Percentiles rank a stretch among this genome's conserved stretches.
These are phyloP conservation scores for Phrynocephalus guinanensis DNA, from an alignment of 2,797 vertebrate species.

Conservation along the genomic window DNA sequence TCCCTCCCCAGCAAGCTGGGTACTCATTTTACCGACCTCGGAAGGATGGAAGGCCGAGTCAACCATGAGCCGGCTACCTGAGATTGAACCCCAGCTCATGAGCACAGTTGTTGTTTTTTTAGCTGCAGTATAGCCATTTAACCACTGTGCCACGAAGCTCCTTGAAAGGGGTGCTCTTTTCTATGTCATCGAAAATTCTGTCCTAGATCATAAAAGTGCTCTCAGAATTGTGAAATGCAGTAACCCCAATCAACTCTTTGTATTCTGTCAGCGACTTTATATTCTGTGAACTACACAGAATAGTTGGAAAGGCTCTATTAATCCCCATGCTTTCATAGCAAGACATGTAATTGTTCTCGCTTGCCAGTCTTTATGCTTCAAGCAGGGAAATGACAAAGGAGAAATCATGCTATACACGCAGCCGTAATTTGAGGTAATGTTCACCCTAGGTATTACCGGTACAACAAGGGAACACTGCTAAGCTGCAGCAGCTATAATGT, in stretches of 20 bases:
- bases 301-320: background rate
- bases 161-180: background rate
- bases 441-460: background rate
- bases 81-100: no score
- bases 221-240: background rate
- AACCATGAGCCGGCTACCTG: no score
- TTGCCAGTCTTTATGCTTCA: background rate
- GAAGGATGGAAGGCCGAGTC: no score
- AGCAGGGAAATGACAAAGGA: conserved; percentile 3
- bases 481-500: background rate
- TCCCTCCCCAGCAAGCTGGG: no score
- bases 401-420: background rate
- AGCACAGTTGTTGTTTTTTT: no score
- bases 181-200: background rate
- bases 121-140: no score
- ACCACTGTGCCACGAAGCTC: no score
- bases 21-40: no score
- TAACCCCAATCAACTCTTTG: background rate
- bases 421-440: background rate
- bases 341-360: background rate
- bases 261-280: background rate
- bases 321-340: background rate
- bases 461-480: background rate
- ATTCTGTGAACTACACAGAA: background rate
- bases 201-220: background rate